Evolutionary conservation across 2,888 invertebrate species (phyloP), one percentile per base, ranked within the genome.

Genomic region (Patella pellucida): DNA sequence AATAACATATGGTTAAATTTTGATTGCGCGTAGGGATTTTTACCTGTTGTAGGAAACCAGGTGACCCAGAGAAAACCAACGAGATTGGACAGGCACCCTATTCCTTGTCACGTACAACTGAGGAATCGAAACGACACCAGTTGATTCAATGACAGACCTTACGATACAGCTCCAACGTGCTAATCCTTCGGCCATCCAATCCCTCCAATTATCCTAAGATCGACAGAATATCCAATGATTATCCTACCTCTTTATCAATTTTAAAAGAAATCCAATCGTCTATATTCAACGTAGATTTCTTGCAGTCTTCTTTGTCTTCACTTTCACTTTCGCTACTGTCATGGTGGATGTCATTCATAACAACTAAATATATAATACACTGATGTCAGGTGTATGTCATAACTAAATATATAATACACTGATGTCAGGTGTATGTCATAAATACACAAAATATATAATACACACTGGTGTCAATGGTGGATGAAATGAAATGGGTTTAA

Each of bases 211-310:
- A 27, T 27, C 27, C 27, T 27, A 50, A 16, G 7, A 12, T 7
- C 14, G 16, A n/a, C 23, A 4, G 54, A 16, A 7, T 15, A 16
- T n/a, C 12, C 14, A 3, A 23, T 31, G 9, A 41, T 41, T 7
- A 41, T 41, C 41, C 62, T 74, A 94, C 94, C 50, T 94, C 93
- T 0, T 93, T 93, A 86, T 94, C 94, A 0, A 94, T 92, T 67
- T 93, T 93, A 88, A 95, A 95, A 3, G 93, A 93, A 79, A 95
- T 93, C 95, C 95, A 95, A 77, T 95, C 94, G 86, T 95, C 95
- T 0, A 95, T 90, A 69, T 94, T 93, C 56, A 95, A 91, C 67
- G 91, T 91, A 11, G 92, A 92, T 56, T 91, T 91, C 75, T 89
- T 88, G 2, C 90, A 91, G 71, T 92, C 92, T 19, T 92, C 91